phyloP scores from a whole-genome alignment of 2,797 vertebrate genomes.

The Tadarida brasiliensis region DNA sequence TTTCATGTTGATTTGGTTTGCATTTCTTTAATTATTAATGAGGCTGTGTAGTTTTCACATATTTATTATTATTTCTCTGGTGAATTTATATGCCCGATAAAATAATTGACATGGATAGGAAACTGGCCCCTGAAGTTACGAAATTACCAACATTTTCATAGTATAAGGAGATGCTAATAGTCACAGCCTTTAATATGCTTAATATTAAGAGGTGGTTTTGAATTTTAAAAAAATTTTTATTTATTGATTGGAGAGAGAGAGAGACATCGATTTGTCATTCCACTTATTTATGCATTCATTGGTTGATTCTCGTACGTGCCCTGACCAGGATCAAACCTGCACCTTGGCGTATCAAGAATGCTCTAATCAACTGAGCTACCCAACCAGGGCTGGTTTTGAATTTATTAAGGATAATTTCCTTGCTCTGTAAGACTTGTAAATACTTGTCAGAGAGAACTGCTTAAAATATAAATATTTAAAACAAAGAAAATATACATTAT shows the following conservation, averaged over 20 bases:
- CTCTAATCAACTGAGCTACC: background rate
- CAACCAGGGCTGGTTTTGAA: background rate
- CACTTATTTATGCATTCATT: background rate
- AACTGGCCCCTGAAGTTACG: slow-evolving; percentile 29
- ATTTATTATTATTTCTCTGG: slow-evolving; percentile 37
- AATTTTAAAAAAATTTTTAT: background rate
- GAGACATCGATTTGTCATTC: background rate
- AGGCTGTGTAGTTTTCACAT: background rate
- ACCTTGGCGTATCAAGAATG: background rate
- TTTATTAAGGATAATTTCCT: slow-evolving; percentile 41
- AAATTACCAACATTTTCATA: slow-evolving; percentile 61
- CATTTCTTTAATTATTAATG: slow-evolving; percentile 33
- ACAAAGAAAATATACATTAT: background rate
- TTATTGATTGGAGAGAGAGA: background rate
- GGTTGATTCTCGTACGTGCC: background rate
- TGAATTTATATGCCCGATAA: slow-evolving; percentile 26
- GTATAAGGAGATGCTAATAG: slow-evolving; percentile 30
- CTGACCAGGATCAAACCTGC: background rate
- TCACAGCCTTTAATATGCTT: slow-evolving; percentile 50
- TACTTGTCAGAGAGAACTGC: background rate
- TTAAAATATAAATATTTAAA: slow-evolving; percentile 56
- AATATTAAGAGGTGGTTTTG: background rate
- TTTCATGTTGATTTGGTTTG: slow-evolving; percentile 44
- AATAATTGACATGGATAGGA: slow-evolving; percentile 51
- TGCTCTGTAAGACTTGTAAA: background rate